Base-by-base conservation (phyloP, 2,888 invertebrate genomes). In the Tricholauxania praeusta region DNA sequence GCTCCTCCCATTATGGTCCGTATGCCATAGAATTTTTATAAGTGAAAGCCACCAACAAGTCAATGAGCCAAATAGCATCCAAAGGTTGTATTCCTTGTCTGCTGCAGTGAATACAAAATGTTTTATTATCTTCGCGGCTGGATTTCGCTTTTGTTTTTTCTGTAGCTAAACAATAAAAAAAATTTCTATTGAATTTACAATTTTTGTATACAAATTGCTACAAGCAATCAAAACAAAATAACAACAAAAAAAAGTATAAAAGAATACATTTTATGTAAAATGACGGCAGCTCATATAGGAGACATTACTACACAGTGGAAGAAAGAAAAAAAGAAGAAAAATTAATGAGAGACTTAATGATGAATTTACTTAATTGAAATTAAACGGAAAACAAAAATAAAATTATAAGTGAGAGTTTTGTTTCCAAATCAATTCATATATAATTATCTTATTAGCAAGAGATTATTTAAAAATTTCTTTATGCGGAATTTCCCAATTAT, bases 41-140 rank as follows among this genome's bases (percentile, higher is more conserved):
- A 39, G 39, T 39, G 39, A 39, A 39, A 39, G 39, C 39, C 39
- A 39, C 39, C 39, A 39, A 39, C 39, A 39, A 8, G 39, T 39
- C 39, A 39, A 10, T 39, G 10, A 39, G 39, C 39, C 39, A 39
- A 39, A 39, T 39, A 39, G 39, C 39, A 39, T 39, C 39, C 39
- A 39, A 39, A n/a, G 12, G 53, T n/a, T 52, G 12, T n/a, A 51
- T 52, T 64, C 19, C 53, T 68, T 51, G 3, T 8, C 32, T 68
- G 71, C 65, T 68, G 76, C 63, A 65, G 32, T 75, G 74, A 62
- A 74, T 76, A 74, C 59, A 68, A 70, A 69, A 52, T 67, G 22
- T 52, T 71, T 59, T 51, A 71, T 67, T 64, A 69, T 71, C 0
- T 39, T 71, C 74, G 62, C 75, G 75, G 57, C 69, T 71, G 73